Percentiles rank a stretch among this genome's conserved stretches.
Evolutionary conservation across 1,140 invertebrate species (phyloP).

Genomic region (Tetragnatha versicolor): DNA sequence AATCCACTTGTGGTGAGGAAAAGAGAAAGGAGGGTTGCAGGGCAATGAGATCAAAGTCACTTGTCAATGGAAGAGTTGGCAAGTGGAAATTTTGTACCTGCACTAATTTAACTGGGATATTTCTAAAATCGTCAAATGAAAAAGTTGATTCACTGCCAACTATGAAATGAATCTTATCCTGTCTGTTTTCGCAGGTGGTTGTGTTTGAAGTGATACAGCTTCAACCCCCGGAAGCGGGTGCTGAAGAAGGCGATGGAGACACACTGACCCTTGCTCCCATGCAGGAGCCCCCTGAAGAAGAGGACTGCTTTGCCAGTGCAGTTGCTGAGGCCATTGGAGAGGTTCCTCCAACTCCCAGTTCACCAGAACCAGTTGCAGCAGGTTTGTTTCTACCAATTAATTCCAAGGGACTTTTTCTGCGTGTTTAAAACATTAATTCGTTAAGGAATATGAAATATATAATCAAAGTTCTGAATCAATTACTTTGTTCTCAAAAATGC

Average conservation of each 20-base stretch:
- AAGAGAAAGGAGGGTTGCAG: too few species aligned
- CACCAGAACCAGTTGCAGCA: conserved; percentile 2
- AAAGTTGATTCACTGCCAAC: neutral
- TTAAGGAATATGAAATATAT: too few species aligned
- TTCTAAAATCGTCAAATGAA: neutral
- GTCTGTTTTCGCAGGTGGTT: conserved; percentile 55
- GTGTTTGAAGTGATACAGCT: conserved; percentile 59
- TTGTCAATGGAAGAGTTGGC: too few species aligned
- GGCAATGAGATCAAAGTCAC: too few species aligned
- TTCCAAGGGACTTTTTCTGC: too few species aligned
- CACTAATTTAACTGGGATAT: neutral
- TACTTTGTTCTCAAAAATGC: too few species aligned
- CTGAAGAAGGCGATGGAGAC: conserved; percentile 20
- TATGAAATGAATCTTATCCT: too few species aligned
- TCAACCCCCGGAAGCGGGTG: conserved; percentile 11
- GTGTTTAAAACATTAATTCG: too few species aligned
- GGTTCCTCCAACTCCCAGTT: conserved; percentile 2
- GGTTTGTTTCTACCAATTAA: too few species aligned
- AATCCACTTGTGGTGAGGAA: too few species aligned
- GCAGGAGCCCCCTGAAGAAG: conserved; percentile 29
- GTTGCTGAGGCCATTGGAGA: conserved; percentile 46
- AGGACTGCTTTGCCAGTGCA: conserved; percentile 41
- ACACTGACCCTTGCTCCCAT: neutral
- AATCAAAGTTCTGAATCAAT: too few species aligned
- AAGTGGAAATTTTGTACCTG: too few species aligned